Evolutionary conservation across 1,140 invertebrate species (phyloP).

Genomic region (Spodoptera frugiperda): DNA sequence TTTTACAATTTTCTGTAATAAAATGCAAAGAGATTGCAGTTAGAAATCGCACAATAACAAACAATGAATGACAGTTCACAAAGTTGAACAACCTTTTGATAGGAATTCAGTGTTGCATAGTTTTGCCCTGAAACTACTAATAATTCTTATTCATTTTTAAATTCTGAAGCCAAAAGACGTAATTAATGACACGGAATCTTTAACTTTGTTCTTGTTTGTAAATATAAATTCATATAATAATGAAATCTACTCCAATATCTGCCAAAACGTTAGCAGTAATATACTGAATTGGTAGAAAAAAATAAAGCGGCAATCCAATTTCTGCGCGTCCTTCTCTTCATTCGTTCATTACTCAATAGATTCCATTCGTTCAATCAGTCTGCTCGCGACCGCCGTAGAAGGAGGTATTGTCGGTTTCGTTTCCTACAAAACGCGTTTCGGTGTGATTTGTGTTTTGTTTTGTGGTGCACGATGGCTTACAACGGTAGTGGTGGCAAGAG

Average conservation of each 20-base stretch:
- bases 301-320: slow-evolving; percentile 43
- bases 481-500: slow-evolving; percentile 86
- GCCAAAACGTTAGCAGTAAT: neutral
- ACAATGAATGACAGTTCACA: slow-evolving; percentile 3
- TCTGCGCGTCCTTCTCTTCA: slow-evolving; percentile 58
- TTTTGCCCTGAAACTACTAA: slow-evolving; percentile 5
- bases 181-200: neutral
- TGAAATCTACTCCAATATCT: neutral
- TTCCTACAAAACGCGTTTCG: slow-evolving; percentile 75
- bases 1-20: neutral
- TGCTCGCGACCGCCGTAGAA: slow-evolving; percentile 69
- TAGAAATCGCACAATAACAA: neutral
- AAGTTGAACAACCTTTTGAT: slow-evolving; percentile 34
- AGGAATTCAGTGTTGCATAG: neutral
- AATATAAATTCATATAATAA: no score
- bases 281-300: slow-evolving; percentile 8
- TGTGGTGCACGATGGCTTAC: slow-evolving; percentile 85
- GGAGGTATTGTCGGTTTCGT: slow-evolving; percentile 70
- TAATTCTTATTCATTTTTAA: neutral
- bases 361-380: slow-evolving; percentile 81
- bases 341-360: slow-evolving; percentile 65
- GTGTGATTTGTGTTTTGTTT: slow-evolving; percentile 85
- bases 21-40: neutral
- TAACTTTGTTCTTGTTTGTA: neutral
- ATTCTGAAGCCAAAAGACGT: no score